These are phyloP conservation scores for Catostylus mosaicus DNA, from an alignment of 30 jellyfish, hydroid and myxozoan genomes.

Conservation along the genomic window DNA sequence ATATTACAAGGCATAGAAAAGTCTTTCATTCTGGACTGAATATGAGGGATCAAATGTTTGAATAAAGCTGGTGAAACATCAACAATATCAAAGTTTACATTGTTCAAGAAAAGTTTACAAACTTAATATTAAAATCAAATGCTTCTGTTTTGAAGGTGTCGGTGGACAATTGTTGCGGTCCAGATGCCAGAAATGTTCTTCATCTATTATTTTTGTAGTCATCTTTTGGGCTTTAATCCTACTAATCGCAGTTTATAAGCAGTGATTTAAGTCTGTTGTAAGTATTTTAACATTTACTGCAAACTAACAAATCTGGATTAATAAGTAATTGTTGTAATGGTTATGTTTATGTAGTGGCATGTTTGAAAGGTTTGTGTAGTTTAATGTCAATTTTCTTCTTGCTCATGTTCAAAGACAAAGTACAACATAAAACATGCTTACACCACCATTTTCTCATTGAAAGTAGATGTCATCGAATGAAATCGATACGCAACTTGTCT, in stretches of 20 bases:
- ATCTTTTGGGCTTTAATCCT: not conserved
- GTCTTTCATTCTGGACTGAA: not conserved
- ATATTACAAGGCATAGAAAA: not conserved
- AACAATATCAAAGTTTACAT: conserved; percentile 6
- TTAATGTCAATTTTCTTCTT: not conserved
- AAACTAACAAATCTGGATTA: conserved; percentile 23
- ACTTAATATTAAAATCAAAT: conserved; percentile 1
- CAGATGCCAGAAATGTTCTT: conserved; percentile 26
- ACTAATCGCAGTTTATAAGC: conserved; percentile 11
- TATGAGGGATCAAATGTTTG: not conserved
- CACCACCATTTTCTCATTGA: no score
- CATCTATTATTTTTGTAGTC: not conserved
- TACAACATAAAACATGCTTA: no score
- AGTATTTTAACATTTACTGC: conserved; percentile 12
- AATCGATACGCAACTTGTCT: no score
- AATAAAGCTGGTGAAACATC: not conserved
- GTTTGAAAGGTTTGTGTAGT: not conserved
- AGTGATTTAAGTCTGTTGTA: not conserved
- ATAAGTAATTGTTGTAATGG: not conserved
- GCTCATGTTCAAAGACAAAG: no score
- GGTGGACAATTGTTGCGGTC: conserved; percentile 3
- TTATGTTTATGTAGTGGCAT: not conserved
- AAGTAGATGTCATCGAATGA: no score
- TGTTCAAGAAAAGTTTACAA: not conserved
- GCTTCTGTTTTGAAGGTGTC: not conserved